Evolutionary conservation across 2,888 invertebrate genomes (phyloP), one percentile per base, ranked within the genome.

Genomic region (Eudasyphora cyanicolor): DNA sequence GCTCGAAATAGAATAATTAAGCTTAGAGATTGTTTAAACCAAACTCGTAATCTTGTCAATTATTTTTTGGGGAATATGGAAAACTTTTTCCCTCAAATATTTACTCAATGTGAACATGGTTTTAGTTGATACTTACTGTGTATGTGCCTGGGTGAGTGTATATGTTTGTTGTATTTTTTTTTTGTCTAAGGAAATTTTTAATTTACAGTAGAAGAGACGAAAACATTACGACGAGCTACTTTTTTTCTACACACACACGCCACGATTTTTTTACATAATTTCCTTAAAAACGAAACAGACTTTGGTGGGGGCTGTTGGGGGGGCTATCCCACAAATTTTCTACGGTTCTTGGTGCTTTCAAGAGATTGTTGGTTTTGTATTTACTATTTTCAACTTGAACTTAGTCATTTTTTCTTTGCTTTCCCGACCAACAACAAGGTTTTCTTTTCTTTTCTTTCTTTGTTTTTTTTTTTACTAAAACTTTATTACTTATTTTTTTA

Each of bases 251-350:
- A 29, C n/a, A 60, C 29, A 21, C 67, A 42, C 42, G 24, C 35
- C 38, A 64, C 32, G 1, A n/a, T 38, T 10, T 35, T 29, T 62
- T 67, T 67, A 67, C 67, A 67, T 67, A 67, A 67, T 67, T 67
- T 67, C 27, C 60, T 29, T 60, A 60, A n/a, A n/a, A 60, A n/a
- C 45, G 38, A 57, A n/a, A 27, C 27, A 32, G 60, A 60, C 60
- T 29, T 60, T 60, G 27, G 60, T 38, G 49, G 45, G 12, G 2
- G 12, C 12, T 8, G 8, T 21, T 8, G 54, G 54, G 5, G 2
- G 54, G 45, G 5, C 8, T 32, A 29, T 8, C 57, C 27, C 21
- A 60, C 57, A 27, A 57, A 24, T 19, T 57, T 57, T n/a, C n/a
- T 7, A 45, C 45, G 45, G 45, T 45, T 45, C 45, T 45, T 38